A percentile compares a stretch with the other conserved stretches of the same genome.
Conservation (phyloP, 2,113 vertebrate species). For the Hippocampus barbouri region DNA sequence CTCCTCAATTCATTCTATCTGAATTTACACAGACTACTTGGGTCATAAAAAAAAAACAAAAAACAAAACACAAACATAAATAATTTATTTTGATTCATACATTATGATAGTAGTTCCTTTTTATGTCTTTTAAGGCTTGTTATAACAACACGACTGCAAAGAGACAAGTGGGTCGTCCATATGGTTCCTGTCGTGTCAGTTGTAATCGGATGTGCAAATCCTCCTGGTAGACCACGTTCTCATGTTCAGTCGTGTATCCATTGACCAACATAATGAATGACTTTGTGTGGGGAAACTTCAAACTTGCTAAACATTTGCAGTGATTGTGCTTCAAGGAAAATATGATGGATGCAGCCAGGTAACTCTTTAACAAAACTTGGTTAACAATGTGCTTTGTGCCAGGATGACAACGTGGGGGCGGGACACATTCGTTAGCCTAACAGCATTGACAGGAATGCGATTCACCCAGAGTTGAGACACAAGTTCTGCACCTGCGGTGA, state of each 20-base stretch:
- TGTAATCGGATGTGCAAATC: neutral
- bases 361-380: conserved; percentile 42
- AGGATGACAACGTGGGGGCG: neutral
- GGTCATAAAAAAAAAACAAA: neutral
- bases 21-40: neutral
- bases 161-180: neutral
- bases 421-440: too few species aligned
- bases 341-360: conserved; percentile 25
- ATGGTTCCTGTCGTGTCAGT: neutral
- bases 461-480: too few species aligned
- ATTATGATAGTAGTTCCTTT: neutral
- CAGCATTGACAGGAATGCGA: too few species aligned
- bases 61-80: too few species aligned
- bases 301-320: conserved; percentile 51
- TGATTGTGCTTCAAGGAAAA: conserved; percentile 32
- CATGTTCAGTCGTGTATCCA: neutral
- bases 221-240: conserved; percentile 4
- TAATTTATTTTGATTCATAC: too few species aligned
- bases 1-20: neutral
- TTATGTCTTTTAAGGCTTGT: neutral
- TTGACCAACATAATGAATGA: conserved; percentile 12
- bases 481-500: too few species aligned
- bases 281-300: conserved; percentile 9
- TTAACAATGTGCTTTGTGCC: neutral
- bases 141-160: neutral